Conservation (phyloP, 2,113 vertebrate species). For the Semnornis frantzii region DNA sequence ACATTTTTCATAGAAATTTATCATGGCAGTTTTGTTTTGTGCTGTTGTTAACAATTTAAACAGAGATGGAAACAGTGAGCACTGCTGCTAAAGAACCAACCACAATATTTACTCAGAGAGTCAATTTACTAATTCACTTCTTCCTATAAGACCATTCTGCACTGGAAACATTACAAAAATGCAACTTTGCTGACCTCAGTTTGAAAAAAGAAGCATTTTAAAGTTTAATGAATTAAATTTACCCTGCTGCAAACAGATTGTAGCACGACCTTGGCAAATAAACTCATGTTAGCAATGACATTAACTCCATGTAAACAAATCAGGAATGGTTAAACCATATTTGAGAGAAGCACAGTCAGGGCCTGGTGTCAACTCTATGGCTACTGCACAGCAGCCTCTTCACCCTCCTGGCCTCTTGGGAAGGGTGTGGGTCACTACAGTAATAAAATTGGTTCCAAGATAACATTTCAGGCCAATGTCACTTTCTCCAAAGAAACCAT, state of each 20-base stretch:
- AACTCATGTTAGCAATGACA: background rate
- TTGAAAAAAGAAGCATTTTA: background rate
- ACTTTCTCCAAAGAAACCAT: background rate
- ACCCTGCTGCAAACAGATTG: background rate
- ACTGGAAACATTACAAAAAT: background rate
- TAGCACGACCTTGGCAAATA: background rate
- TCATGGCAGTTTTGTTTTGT: background rate
- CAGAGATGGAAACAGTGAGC: background rate
- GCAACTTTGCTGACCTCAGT: background rate
- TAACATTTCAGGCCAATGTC: background rate
- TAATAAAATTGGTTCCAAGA: background rate
- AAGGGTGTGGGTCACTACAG: background rate
- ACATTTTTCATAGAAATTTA: background rate
- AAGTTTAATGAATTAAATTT: background rate
- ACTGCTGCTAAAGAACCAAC: background rate
- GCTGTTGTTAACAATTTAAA: background rate
- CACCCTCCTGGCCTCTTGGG: background rate
- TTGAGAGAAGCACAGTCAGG: background rate
- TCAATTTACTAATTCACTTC: background rate
- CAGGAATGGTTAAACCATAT: background rate
- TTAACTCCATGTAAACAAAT: background rate
- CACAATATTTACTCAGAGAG: background rate
- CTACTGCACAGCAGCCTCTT: background rate
- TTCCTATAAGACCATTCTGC: background rate
- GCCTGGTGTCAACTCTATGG: accelerated